phyloP scores from a whole-genome alignment of 2,113 vertebrate genomes.

The Odontesthes bonariensis region DNA sequence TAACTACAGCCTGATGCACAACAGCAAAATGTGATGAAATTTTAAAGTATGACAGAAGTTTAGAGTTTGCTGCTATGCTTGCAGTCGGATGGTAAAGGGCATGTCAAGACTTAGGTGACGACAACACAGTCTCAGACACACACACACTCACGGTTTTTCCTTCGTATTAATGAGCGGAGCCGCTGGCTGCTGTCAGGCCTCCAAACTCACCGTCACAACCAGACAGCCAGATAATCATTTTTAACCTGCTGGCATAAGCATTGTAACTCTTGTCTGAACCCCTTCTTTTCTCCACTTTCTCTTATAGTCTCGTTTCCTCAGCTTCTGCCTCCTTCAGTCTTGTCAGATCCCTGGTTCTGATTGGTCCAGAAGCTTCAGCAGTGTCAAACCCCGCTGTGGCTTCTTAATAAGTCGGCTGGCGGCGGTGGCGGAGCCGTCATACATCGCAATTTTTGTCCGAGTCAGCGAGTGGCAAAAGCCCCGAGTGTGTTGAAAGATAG shows the following conservation, averaged over 20 bases:
- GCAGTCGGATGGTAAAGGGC: slow-evolving; percentile 63
- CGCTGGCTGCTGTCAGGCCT: slow-evolving; percentile 72
- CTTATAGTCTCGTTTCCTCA: not conserved
- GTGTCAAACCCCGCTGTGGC: slow-evolving; percentile 55
- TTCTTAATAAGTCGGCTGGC: slow-evolving; percentile 64
- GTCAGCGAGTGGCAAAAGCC: slow-evolving; percentile 22
- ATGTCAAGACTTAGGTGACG: slow-evolving; percentile 60
- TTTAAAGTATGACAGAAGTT: slow-evolving; percentile 53
- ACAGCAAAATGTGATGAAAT: slow-evolving; percentile 55
- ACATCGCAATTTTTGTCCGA: slow-evolving; percentile 39
- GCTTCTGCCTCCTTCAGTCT: slow-evolving; percentile 34
- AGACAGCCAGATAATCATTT: slow-evolving; percentile 80
- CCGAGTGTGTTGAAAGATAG: slow-evolving; percentile 23
- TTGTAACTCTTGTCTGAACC: slow-evolving; percentile 65
- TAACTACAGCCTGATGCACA: slow-evolving; percentile 35
- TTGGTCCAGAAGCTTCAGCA: slow-evolving; percentile 68
- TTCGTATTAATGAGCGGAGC: slow-evolving; percentile 66
- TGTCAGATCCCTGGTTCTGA: slow-evolving; percentile 66
- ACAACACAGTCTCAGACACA: slow-evolving; percentile 42
- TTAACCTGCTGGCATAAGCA: slow-evolving; percentile 84
- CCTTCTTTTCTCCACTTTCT: slow-evolving; percentile 8
- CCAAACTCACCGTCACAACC: slow-evolving; percentile 56
- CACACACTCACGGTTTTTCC: slow-evolving; percentile 27
- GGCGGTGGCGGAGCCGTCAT: slow-evolving; percentile 46
- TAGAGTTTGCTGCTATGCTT: slow-evolving; percentile 48